Conservation (phyloP, 2,113 vertebrate species). For the Chaetorhynchus papuensis region DNA sequence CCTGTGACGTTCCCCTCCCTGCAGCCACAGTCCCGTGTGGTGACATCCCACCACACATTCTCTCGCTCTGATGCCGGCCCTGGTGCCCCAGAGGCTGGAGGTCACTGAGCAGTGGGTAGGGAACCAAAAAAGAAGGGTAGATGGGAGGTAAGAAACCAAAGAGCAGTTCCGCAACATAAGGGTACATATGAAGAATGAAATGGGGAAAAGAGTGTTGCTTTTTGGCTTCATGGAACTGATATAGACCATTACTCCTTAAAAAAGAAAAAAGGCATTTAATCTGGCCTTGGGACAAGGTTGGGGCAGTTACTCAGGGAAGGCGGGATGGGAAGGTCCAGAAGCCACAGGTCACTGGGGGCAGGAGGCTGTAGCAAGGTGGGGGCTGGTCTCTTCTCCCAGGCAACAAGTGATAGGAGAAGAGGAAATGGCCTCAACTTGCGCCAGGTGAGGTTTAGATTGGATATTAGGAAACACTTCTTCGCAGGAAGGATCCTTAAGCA, state of each 20-base stretch:
- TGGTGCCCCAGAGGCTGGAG: neutral
- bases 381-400: neutral
- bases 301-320: neutral
- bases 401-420: neutral
- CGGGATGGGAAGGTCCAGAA: neutral
- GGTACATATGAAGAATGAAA: neutral
- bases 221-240: neutral
- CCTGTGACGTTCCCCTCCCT: neutral
- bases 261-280: neutral
- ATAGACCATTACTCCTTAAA: neutral
- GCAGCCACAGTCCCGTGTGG: accelerated
- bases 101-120: neutral
- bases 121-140: neutral
- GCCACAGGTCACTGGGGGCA: neutral
- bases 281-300: accelerated
- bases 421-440: neutral
- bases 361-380: no score
- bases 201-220: neutral
- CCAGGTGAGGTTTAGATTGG: neutral
- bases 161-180: neutral
- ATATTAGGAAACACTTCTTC: neutral
- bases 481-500: neutral
- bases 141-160: neutral
- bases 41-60: accelerated
- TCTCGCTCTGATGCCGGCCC: accelerated